Evolutionary conservation across 2,113 vertebrate species (phyloP), one percentile per base, ranked within the genome.

Genomic region (Corvus hawaiiensis): DNA sequence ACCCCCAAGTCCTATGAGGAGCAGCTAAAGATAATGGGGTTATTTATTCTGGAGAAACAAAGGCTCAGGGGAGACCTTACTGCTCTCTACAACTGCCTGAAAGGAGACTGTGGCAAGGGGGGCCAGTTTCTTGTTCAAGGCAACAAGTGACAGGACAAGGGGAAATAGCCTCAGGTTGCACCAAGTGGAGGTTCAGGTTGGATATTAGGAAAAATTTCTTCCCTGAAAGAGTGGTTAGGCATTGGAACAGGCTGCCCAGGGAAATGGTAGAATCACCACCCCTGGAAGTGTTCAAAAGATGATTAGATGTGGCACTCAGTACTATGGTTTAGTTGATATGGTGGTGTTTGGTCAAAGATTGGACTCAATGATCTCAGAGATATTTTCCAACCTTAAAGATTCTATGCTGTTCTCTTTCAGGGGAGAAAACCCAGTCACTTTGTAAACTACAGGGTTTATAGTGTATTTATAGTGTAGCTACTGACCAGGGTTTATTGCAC

Each of bases 71-170:
- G 8, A 69, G 26, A 55, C 24, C 21, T 62, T 41, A n/a, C 1
- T 59, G 32, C 26, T 35, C 41, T 16, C 30, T 49, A 55, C 14
- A 43, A 10, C 21, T 69, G 27, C 63, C n/a, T 68, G n/a, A 82
- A 24, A 52, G 20, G n/a, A 75, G 35, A 41, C 13, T 43, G 41
- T 43, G 41, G 21, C 21, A 41, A 16, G 39, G 1, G 13, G 11
- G 3, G 11, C 48, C 0, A 0, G 24, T 12, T 41, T 49, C 48
- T 49, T 62, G 8, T 55, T 19, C 30, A 15, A 49, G 46, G 63
- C 15, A 71, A 54, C 22, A 44, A 55, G 39, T 14, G 54, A 41
- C 16, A 61, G 48, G 30, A 76, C 39, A 76, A 69, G 21, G 27
- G 15, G 22, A 41, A 69, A 62, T 3, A 35, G 55, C 30, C 26